These are phyloP conservation scores for Stenodera caucasica DNA, from an alignment of 2,888 invertebrate species.

Conservation along the genomic window DNA sequence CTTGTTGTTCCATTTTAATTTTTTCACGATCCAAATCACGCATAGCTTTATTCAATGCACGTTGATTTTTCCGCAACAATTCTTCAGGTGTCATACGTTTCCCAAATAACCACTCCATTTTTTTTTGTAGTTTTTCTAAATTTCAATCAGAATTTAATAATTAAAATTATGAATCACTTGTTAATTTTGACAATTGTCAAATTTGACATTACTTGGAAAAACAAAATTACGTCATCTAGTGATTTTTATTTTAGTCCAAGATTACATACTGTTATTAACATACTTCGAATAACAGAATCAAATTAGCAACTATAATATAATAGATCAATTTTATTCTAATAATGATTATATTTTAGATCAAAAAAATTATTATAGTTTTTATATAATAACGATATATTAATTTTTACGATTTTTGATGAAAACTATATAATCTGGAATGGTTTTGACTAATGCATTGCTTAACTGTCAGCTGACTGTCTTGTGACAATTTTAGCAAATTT, in stretches of 20 bases:
- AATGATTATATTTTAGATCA: too few relatives aligned
- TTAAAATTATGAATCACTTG: neutral
- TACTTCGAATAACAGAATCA: neutral
- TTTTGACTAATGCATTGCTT: slow-evolving; percentile 22
- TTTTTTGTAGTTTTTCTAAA: slow-evolving; percentile 26
- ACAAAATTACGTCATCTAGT: too few relatives aligned
- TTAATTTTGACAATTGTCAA: neutral
- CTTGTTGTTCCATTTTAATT: slow-evolving; percentile 96
- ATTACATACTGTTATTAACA: neutral
- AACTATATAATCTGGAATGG: too few relatives aligned
- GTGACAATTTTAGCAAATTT: slow-evolving; percentile 45
- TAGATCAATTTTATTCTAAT: too few relatives aligned
- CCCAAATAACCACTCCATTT: slow-evolving; percentile 95
- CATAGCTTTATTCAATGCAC: slow-evolving; percentile 97
- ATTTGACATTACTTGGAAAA: neutral
- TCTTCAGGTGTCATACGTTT: slow-evolving; percentile 96
- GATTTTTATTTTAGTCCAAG: neutral
- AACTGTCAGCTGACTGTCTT: slow-evolving; percentile 53
- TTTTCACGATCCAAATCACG: slow-evolving; percentile 91
- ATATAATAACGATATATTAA: too few relatives aligned
- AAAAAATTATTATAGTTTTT: too few relatives aligned
- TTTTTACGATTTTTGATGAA: too few relatives aligned
- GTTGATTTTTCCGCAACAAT: slow-evolving; percentile 97
- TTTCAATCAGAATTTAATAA: neutral
- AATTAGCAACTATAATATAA: neutral